phyloP scores from a whole-genome alignment of 2,888 invertebrate species.

The Papilio demoleus region DNA sequence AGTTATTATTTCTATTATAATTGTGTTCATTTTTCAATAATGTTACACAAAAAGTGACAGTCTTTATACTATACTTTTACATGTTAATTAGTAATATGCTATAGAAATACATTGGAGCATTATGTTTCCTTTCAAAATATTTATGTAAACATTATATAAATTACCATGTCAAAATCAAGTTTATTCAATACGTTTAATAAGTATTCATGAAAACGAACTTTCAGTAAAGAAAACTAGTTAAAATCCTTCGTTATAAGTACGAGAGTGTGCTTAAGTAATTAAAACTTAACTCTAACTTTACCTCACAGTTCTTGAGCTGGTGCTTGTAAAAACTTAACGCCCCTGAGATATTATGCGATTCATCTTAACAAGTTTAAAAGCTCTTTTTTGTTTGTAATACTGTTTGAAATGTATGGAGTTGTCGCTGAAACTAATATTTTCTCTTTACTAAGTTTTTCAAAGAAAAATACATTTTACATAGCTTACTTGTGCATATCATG shows the following conservation, averaged over 20 bases:
- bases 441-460: too few relatives aligned
- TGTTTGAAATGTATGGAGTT: too few relatives aligned
- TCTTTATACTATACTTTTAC: too few relatives aligned
- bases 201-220: slow-evolving; percentile 9
- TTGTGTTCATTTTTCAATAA: too few relatives aligned
- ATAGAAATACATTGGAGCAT: too few relatives aligned
- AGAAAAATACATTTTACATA: too few relatives aligned
- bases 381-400: too few relatives aligned
- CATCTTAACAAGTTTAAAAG: neutral
- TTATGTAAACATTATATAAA: neutral
- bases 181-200: neutral
- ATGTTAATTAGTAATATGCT: too few relatives aligned
- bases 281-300: slow-evolving; percentile 11
- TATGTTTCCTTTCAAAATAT: neutral
- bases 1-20: too few relatives aligned
- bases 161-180: neutral
- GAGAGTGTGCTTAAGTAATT: slow-evolving; percentile 15
- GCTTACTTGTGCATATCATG: too few relatives aligned
- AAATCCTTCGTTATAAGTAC: slow-evolving; percentile 9
- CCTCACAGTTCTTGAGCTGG: slow-evolving; percentile 9
- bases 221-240: slow-evolving; percentile 19
- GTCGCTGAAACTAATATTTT: too few relatives aligned
- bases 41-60: too few relatives aligned
- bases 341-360: neutral
- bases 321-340: slow-evolving; percentile 7